Evolutionary conservation across 2,113 vertebrate species (phyloP).

Genomic region (Mus pahari): DNA sequence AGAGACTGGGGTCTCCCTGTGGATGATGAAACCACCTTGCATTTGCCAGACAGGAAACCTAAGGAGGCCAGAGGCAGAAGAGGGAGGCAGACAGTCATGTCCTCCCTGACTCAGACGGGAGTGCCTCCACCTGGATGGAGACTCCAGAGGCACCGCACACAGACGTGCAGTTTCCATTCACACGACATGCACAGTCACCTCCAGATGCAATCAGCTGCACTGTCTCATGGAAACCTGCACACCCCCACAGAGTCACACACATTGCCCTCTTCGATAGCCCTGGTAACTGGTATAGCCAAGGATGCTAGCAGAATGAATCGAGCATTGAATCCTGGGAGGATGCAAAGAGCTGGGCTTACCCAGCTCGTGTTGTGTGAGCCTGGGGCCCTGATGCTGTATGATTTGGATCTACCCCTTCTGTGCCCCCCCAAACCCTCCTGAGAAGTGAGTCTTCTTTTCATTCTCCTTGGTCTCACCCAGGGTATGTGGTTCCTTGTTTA

Average conservation of each 20-base stretch:
- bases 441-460: neutral
- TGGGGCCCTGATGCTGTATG: rapidly evolving
- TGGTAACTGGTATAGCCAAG: neutral
- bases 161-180: neutral
- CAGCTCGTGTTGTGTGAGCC: neutral
- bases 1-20: slow-evolving; percentile 51
- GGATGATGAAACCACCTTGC: neutral
- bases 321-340: neutral
- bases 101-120: neutral
- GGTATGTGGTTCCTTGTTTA: neutral
- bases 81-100: neutral
- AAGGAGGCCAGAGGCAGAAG: slow-evolving; percentile 58
- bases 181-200: no score
- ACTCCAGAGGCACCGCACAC: neutral
- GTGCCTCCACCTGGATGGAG: slow-evolving; percentile 58
- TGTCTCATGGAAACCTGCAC: neutral
- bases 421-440: neutral
- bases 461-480: neutral
- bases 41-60: slow-evolving; percentile 77
- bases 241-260: neutral
- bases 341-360: neutral
- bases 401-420: neutral
- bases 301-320: neutral
- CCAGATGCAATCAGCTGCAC: neutral
- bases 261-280: neutral